phyloP scores from a whole-genome alignment of 2,113 vertebrate species.

The Corythoichthys intestinalis region DNA sequence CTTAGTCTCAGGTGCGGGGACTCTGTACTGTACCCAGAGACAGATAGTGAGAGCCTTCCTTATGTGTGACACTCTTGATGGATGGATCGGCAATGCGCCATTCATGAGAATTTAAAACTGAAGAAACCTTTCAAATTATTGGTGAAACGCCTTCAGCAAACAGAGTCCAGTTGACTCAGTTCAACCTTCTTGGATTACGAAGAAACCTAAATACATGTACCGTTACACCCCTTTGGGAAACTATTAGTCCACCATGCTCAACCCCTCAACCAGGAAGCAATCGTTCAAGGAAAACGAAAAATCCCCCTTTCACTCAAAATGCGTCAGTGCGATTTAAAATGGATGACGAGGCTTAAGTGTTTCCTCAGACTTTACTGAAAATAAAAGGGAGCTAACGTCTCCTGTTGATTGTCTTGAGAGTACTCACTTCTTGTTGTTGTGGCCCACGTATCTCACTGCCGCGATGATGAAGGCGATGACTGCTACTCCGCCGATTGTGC shows the following conservation, averaged over 20 bases:
- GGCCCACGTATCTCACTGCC: conserved; percentile 77
- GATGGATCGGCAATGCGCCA: too few species aligned
- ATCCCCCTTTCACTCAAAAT: conserved; percentile 13
- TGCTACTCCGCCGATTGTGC: conserved; percentile 77
- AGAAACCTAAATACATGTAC: not conserved
- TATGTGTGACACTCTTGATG: too few species aligned
- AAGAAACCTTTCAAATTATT: too few species aligned
- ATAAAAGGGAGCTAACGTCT: conserved; percentile 22
- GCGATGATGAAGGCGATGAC: conserved; percentile 80
- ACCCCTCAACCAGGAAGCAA: conserved; percentile 37
- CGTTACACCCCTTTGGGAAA: not conserved
- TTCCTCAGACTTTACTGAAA: conserved; percentile 56
- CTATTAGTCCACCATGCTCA: conserved; percentile 66
- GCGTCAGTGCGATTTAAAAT: conserved; percentile 67
- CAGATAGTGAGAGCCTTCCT: too few species aligned
- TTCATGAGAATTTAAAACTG: too few species aligned
- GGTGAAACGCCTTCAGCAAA: too few species aligned
- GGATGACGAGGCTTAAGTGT: conserved; percentile 76
- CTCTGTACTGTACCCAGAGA: too few species aligned
- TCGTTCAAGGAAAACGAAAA: too few species aligned
- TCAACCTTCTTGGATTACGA: not conserved
- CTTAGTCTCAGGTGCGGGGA: too few species aligned
- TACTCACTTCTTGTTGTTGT: conserved; percentile 82
- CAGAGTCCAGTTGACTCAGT: too few species aligned
- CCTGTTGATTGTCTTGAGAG: conserved; percentile 19